Conservation (phyloP, 1,140 invertebrate species). For the Drosophila ananassae region DNA sequence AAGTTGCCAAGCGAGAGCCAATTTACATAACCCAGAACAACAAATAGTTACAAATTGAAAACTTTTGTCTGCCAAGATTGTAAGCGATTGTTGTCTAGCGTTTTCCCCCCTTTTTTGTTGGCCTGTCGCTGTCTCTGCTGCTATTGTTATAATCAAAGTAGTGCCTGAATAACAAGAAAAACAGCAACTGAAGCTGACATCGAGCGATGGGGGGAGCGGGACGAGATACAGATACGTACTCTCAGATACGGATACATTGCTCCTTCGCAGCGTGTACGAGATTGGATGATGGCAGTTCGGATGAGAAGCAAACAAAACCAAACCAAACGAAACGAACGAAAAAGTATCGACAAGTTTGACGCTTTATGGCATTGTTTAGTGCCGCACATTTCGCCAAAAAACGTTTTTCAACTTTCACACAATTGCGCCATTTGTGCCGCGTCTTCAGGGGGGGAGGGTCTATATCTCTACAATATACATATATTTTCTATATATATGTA, state of each 20-base stretch:
- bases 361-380: conserved; percentile 83
- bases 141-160: conserved; percentile 81
- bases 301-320: not conserved
- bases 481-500: conserved; percentile 7
- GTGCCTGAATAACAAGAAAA: conserved; percentile 70
- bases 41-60: conserved; percentile 82
- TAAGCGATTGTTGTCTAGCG: conserved; percentile 75
- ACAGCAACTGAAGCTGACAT: conserved; percentile 72
- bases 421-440: conserved; percentile 79
- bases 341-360: conserved; percentile 82
- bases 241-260: conserved; percentile 28
- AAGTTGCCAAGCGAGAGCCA: conserved; percentile 57
- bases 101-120: not conserved
- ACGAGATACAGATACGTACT: conserved; percentile 34
- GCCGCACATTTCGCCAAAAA: conserved; percentile 80
- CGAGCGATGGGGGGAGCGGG: conserved; percentile 6
- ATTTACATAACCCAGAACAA: conserved; percentile 81
- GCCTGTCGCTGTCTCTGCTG: conserved; percentile 21
- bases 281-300: conserved; percentile 47
- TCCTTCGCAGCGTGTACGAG: conserved; percentile 42
- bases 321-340: conserved; percentile 32
- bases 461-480: not conserved
- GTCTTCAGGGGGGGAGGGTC: conserved; percentile 45
- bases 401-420: conserved; percentile 83
- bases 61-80: conserved; percentile 79